Evolutionary conservation across 2,888 invertebrate species (phyloP), one percentile per base, ranked within the genome.

Genomic region (Dastarcus helophoroides): DNA sequence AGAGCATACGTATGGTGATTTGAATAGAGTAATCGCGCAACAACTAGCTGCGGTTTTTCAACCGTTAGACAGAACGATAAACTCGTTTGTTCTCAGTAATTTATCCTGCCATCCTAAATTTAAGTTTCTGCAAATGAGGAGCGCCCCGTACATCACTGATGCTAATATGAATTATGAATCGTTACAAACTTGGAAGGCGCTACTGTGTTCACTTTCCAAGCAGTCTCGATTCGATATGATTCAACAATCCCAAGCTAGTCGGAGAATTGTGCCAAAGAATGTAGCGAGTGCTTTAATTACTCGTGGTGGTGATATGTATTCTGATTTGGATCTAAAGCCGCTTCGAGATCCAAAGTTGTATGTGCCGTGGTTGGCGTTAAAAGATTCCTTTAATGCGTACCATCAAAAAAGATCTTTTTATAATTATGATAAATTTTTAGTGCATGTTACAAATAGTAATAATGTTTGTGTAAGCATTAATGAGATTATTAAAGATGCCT

Each of bases 1-100:
- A 26, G 47, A 50, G 7, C 48, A 58, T 9, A 50, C 47, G 23
- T 59, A 67, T 26, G 35, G 42, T 1, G 60, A 67, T 38, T 52
- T 69, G 27, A 70, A 70, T 49, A 49, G 54, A 12, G 36, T 68
- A 7, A 63, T 68, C 23, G 57, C 64, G 5, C 54, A 62, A 36
- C 66, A 68, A 42, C 36, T 70, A 28, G 47, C 57, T 2, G 56
- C 64, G n/a, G 37, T 62, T 14, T 61, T 64, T 38, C 65, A 66
- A 38, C 66, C 68, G 5, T 42, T 58, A 10, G 45, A 44, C 12
- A 30, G 42, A 43, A 31, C 35, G 43, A 10, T 44, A 44, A 46
- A 51, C 36, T 42, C 37, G 37, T 29, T 51, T 9, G 46, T 67
- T 13, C 46, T 62, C 11, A 52, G 56, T 11, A 50, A 56, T 26